These are phyloP conservation scores for Hylaeus anthracinus DNA, from an alignment of 1,140 invertebrate genomes.

Conservation along the genomic window DNA sequence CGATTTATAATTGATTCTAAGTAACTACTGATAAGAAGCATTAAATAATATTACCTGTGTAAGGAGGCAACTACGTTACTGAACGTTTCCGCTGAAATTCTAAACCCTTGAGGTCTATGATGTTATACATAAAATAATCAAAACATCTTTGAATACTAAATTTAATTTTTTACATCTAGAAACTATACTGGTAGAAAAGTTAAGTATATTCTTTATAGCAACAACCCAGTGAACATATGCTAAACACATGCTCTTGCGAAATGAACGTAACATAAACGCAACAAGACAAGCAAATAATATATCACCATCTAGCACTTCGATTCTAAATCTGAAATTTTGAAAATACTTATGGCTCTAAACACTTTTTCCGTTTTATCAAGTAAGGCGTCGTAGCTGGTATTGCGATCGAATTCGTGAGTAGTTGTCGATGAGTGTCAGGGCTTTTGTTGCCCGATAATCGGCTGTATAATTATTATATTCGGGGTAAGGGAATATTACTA, in stretches of 20 bases:
- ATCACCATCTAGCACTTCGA: slow-evolving; percentile 52
- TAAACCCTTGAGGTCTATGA: background rate
- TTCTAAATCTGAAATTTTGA: slow-evolving; percentile 31
- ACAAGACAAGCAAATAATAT: slow-evolving; percentile 69
- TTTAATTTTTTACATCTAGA: slow-evolving; percentile 7
- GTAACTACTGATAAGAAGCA: background rate
- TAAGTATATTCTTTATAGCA: slow-evolving; percentile 33
- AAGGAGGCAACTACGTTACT: slow-evolving; percentile 19
- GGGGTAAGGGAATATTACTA: slow-evolving; percentile 1
- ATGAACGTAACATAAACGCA: slow-evolving; percentile 67
- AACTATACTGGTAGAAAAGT: slow-evolving; percentile 7
- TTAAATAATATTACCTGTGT: slow-evolving; percentile 8
- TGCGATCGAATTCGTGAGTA: background rate
- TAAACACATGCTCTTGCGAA: slow-evolving; percentile 73
- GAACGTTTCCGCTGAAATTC: background rate
- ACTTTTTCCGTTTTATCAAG: slow-evolving; percentile 1
- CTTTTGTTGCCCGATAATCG: slow-evolving; percentile 17
- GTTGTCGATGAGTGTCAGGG: background rate
- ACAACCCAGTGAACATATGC: slow-evolving; percentile 72
- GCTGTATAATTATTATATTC: slow-evolving; percentile 3
- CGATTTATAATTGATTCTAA: background rate
- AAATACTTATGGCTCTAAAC: slow-evolving; percentile 17
- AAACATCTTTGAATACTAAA: background rate
- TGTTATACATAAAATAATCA: background rate
- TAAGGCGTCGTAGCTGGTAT: background rate